Evolutionary conservation across 1,140 invertebrate species (phyloP), one percentile per base, ranked within the genome.

Genomic region (Globodera rostochiensis): DNA sequence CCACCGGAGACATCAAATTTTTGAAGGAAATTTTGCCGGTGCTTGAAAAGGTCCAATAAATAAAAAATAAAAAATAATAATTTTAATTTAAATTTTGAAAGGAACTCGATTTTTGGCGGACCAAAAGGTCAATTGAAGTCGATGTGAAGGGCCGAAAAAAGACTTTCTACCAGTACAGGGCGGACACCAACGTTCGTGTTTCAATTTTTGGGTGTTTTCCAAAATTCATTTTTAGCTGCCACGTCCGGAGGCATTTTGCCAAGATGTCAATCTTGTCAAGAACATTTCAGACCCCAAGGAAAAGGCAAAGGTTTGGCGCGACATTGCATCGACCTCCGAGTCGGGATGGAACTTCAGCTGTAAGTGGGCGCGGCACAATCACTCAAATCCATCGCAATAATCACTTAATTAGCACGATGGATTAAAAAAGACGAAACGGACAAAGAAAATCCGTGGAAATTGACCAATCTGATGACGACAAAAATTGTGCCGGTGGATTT

Each of bases 1-100:
- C 81, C 5, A 94, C 93, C 0, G 91, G 93, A 1, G 94, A 98
- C 88, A 87, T 91, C 3, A 88, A 92, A 0, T 96, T 95, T 91
- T 88, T 92, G 5, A 74, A 49, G 8, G 79, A 86, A 50, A 80
- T 85, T 60, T 66, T 89, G 36, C 87, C 86, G 8, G 67, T 67
- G 15, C 69, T 88, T 15, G 88, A 89, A 57, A 88, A 87, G 70
- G 87, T 71, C 74, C 9, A 5, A 4, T 45, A 13, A 49, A 50
- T 13, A 0, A 60, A 60, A 15, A 60, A 11, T 60, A 15, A 60
- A 15, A 4, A 60, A 60, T 13, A 15, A 19, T 60, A 60, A 60
- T 25, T 25, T 25, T 25, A 0, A 0, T 25, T 25, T 19, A 60
- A 64, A 8, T 36, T 36, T 36, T 36, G 36, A 36, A 13, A 79